phyloP scores from a whole-genome alignment of 2,113 vertebrate genomes.

The Uropsilus gracilis region DNA sequence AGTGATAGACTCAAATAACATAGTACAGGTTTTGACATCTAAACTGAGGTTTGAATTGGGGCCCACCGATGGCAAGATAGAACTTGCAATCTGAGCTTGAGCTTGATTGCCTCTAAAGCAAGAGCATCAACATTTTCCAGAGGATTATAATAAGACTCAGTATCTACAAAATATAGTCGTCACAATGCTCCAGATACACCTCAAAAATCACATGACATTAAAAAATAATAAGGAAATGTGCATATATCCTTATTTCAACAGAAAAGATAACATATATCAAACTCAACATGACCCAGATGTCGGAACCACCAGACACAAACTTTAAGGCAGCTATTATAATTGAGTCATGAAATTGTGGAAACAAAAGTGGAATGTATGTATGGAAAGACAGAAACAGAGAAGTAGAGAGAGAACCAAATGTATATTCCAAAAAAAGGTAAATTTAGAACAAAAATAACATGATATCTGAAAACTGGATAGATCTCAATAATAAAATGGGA shows the following conservation, averaged over 20 bases:
- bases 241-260: neutral
- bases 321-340: neutral
- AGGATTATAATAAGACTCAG: neutral
- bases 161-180: neutral
- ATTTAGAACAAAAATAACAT: neutral
- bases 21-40: neutral
- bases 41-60: constrained; percentile 11
- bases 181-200: neutral
- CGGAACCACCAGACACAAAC: neutral
- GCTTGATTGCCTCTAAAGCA: neutral
- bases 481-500: neutral
- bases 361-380: neutral
- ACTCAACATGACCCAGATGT: neutral
- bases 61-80: neutral
- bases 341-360: neutral
- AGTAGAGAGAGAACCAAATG: neutral
- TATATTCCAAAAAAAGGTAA: neutral
- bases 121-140: neutral
- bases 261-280: constrained; percentile 3
- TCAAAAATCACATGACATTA: neutral
- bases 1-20: neutral
- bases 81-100: constrained; percentile 8
- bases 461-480: neutral
- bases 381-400: neutral
- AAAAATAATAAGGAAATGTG: neutral